Evolutionary conservation across 1,140 invertebrate species (phyloP), one percentile per base, ranked within the genome.

Genomic region (Aphis gossypii): DNA sequence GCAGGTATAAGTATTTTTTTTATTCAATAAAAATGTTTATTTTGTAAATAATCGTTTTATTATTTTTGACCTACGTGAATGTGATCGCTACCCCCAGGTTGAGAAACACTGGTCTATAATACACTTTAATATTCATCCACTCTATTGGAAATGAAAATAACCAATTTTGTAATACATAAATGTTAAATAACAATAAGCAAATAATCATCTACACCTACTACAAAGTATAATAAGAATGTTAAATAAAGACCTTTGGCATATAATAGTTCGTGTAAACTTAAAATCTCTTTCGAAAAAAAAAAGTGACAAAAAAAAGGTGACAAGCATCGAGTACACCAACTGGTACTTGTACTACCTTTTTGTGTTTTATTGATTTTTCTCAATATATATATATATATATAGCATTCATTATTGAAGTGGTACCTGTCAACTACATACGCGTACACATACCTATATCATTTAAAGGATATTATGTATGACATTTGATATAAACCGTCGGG

Each of bases 301-400:
- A n/a, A 76, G 60, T 76, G 60, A 76, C 60, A 76, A 76, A 60
- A 60, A 76, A n/a, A 76, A n/a, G 60, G 60, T 76, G 60, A 76
- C 60, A 76, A 76, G 60, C 60, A 76, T 76, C 60, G 60, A 76
- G 30, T 76, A 76, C 60, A 76, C 60, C 60, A 76, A 76, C 60
- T 76, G 60, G 60, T 76, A 35, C 60, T 76, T n/a, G 14, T 30
- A 76, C 11, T 76, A 76, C 30, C n/a, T n/a, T 76, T 76, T 76
- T n/a, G 60, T 6, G 60, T 76, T 76, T 76, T 76, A 76, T 76
- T 4, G 60, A 76, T 76, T 76, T 76, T 76, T 76, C 60, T n/a
- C 60, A n/a, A 76, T n/a, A n/a, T 35, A 35, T 35, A 35, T 35
- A 35, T 35, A 35, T 35, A n/a, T n/a, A 76, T n/a, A 76, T 4